A percentile compares a stretch with the other conserved stretches of the same genome.
Conservation (phyloP, 2,113 vertebrate genomes). For the Poeciliopsis prolifica region DNA sequence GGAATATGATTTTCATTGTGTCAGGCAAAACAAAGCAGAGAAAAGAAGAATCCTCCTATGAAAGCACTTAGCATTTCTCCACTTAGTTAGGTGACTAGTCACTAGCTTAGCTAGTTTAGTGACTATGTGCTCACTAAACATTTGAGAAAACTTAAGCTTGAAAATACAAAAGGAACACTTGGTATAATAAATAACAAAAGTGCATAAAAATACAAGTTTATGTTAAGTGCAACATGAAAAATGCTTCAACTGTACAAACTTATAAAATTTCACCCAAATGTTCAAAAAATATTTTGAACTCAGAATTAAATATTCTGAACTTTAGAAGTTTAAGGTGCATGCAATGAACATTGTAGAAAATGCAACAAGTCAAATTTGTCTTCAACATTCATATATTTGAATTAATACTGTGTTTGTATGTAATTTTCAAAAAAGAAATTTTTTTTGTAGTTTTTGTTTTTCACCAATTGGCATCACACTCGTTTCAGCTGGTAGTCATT, state of each 20-base stretch:
- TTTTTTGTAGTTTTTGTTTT: neutral
- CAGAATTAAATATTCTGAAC: too few species aligned
- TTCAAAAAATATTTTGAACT: neutral
- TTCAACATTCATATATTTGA: neutral
- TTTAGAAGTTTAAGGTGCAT: neutral
- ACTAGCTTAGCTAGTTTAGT: too few species aligned
- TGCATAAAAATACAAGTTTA: neutral
- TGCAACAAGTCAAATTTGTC: neutral
- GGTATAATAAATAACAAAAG: neutral
- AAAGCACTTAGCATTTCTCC: neutral
- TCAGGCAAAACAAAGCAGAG: constrained; percentile 12
- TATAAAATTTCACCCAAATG: too few species aligned
- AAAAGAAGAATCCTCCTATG: neutral
- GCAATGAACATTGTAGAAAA: neutral
- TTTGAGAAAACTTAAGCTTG: neutral
- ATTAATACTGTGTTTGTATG: neutral
- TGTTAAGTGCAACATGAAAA: neutral
- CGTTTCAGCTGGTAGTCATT: neutral
- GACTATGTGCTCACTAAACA: neutral
- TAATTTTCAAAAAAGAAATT: neutral
- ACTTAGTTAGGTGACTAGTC: neutral
- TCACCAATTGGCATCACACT: neutral
- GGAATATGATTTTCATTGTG: constrained; percentile 5
- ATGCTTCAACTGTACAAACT: neutral
- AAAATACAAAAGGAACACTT: neutral